Conservation (phyloP, 53 echinoderm and acorn worm genomes). For the Pentamera pediparva region DNA sequence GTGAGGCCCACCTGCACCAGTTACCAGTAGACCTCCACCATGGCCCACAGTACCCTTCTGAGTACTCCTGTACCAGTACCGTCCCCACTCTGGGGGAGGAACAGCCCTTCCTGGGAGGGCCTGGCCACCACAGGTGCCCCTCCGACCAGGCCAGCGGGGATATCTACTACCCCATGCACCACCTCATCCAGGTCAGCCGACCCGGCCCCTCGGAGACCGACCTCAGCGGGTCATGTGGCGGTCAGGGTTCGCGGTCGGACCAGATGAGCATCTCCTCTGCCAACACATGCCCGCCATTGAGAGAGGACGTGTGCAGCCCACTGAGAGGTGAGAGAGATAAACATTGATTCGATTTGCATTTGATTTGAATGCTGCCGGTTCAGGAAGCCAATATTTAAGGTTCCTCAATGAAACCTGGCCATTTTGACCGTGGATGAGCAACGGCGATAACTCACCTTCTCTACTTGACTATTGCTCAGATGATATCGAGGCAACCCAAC, state of each 20-base stretch:
- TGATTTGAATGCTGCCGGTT: too few relatives aligned
- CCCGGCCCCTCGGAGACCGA: conserved; percentile 4
- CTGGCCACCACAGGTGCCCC: neutral
- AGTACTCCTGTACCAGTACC: neutral
- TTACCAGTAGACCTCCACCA: conserved; percentile 12
- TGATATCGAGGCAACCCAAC: too few relatives aligned
- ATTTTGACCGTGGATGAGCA: neutral
- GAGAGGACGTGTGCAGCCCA: neutral
- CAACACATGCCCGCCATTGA: conserved; percentile 15
- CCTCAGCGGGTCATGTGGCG: neutral
- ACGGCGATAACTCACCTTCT: too few relatives aligned
- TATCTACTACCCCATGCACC: conserved; percentile 27
- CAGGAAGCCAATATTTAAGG: too few relatives aligned
- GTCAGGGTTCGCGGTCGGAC: neutral
- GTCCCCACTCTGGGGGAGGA: neutral
- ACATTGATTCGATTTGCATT: too few relatives aligned
- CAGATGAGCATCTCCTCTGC: conserved; percentile 22
- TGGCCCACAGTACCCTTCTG: neutral
- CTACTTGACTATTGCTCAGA: too few relatives aligned
- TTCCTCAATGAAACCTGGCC: neutral
- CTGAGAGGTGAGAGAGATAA: conserved; percentile 10
- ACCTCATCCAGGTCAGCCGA: neutral
- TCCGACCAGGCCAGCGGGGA: conserved; percentile 24
- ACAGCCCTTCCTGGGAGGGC: conserved; percentile 26
- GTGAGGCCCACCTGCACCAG: conserved; percentile 1